These are phyloP conservation scores for Andrena bucephala DNA, from an alignment of 2,888 invertebrate genomes.

Conservation along the genomic window DNA sequence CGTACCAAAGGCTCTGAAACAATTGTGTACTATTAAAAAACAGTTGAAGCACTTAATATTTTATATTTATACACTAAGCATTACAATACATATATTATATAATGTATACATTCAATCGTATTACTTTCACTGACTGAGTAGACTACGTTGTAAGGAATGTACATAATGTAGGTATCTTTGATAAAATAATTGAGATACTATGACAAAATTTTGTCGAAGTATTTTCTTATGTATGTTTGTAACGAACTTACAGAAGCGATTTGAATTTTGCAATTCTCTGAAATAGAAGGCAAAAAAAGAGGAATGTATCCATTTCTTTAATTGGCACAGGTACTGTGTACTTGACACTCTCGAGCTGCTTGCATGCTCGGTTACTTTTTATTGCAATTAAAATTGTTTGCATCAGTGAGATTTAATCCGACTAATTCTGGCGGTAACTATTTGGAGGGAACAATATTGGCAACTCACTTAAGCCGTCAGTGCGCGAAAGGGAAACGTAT, in stretches of 20 bases:
- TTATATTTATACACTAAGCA: no score
- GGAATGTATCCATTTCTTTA: slow-evolving; percentile 2
- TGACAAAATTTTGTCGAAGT: no score
- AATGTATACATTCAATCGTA: no score
- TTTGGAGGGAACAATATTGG: slow-evolving; percentile 61
- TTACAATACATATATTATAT: no score
- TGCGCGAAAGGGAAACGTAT: slow-evolving; percentile 62
- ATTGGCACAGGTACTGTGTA: slow-evolving; percentile 26
- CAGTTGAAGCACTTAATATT: no score
- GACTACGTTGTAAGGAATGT: no score
- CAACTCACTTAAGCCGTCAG: slow-evolving; percentile 48
- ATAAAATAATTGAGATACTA: not conserved
- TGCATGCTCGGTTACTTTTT: slow-evolving; percentile 31
- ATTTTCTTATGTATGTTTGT: not conserved
- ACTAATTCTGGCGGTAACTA: slow-evolving; percentile 42
- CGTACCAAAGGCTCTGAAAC: no score
- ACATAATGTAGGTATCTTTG: not conserved
- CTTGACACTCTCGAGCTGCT: slow-evolving; percentile 23
- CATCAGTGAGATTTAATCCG: slow-evolving; percentile 39
- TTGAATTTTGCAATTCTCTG: not conserved
- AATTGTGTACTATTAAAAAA: no score
- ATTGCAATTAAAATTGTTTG: slow-evolving; percentile 65
- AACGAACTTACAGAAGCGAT: not conserved
- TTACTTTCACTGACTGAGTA: no score
- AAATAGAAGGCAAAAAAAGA: not conserved